Base-by-base conservation (phyloP, 2,797 vertebrate genomes). In the Lophius americanus region DNA sequence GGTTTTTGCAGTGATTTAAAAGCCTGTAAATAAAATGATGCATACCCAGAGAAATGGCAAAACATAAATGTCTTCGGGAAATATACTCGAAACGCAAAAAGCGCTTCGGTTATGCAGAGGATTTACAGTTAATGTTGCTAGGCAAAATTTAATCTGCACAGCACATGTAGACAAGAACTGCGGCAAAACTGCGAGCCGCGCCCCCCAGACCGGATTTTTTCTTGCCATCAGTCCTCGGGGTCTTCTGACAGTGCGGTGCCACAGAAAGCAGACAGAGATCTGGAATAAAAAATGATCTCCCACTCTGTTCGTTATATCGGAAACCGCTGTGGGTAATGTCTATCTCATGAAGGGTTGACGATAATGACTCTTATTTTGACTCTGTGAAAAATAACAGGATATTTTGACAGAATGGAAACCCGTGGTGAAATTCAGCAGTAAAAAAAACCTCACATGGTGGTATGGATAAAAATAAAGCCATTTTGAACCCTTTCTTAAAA, bases 151-250 rank as follows among this genome's bases (percentile, higher is more conserved):
- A 78, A 81, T 82, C 79, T 83, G 63, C 63, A 64, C 54, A 74
- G 81, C 87, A 91, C 89, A 88, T 87, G 87, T 78, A 60, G 84
- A 80, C 75, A 80, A 74, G 77, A 91, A 92, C 89, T 93, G 92
- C 92, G 91, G 92, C 92, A 93, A 93, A 93, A 86, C 88, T 82
- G 86, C 58, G 89, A 91, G 90, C 92, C 91, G 91, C 91, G 90
- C 92, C 92, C 89, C 90, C 92, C 79, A 89, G 84, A 89, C 88
- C 85, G 86, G 10, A 1, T 64, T 78, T 74, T 82, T 72, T 69
- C 44, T 73, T 87, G 87, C 91, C 86, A 91, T 89, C 91, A 87
- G 87, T 91, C 84, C 88, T 85, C 60, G 63, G 88, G 90, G 90
- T 91, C 85, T 79, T 83, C 82, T 91, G 89, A 88, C 87, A 82